Base-by-base conservation (phyloP, 1,140 invertebrate species). In the Triops cancriformis region DNA sequence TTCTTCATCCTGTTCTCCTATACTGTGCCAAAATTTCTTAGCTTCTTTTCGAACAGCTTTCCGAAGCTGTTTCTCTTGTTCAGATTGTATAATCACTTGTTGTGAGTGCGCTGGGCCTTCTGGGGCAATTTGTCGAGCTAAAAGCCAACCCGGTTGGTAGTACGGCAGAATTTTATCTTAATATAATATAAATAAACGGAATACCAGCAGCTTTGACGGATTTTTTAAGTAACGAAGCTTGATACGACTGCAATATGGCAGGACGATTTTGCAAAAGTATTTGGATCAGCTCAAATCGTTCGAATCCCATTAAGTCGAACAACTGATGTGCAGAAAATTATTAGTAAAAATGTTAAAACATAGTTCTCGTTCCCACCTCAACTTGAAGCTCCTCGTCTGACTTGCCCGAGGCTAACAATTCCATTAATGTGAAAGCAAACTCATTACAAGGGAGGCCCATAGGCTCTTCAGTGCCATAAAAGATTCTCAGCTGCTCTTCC, bases 251-350 rank as follows among this genome's bases (percentile, higher is more conserved):
- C 27, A 79, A 79, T 14, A 82, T 81, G 10, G 73, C 76, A 6
- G 80, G 27, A 78, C 92, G 86, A 83, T 96, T 88, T 81, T 90
- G 87, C 10, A 98, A 86, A 74, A 97, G 85, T 73, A 90, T 89
- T 81, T 91, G 88, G 73, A 97, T 92, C 51, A 97, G 87, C 81
- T 95, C 93, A 84, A 98, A 92, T 80, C 93, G 87, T 81, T 96
- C 93, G 85, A 92, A 95, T 7, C 96, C 94, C 76, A 93, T 86
- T 26, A 97, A 84, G 80, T 97, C 95, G 85, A 97, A 92, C 9
- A 98, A 84, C 84, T 89, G 82, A 75, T 83, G 84, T 10, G 74
- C 43, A 79, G 51, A 42, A 7, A 4, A 37, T 37, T 37, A 37
- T 37, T 7, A 37, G 26, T 73, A 9, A 11, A 45, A 43, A 14